These are phyloP conservation scores for Drosophila kanekoi DNA, from an alignment of 2,888 invertebrate species.

Conservation along the genomic window DNA sequence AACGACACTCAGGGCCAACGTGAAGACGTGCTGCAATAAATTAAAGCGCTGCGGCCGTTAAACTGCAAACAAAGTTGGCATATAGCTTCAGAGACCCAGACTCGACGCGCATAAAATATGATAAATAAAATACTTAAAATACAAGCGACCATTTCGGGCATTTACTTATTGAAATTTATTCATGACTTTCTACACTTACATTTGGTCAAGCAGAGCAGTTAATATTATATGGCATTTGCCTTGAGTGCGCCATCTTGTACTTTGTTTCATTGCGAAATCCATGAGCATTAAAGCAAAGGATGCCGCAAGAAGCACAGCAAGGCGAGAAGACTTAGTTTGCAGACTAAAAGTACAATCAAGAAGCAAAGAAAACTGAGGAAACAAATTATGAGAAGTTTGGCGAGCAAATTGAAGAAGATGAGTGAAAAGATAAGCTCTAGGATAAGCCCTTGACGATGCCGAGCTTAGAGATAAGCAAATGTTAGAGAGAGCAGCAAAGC, in stretches of 20 bases:
- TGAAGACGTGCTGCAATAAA: slow-evolving; percentile 61
- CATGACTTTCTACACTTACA: slow-evolving; percentile 51
- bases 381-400: not conserved
- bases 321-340: slow-evolving; percentile 1
- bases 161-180: slow-evolving; percentile 68
- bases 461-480: too few relatives aligned
- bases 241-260: not conserved
- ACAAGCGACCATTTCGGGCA: slow-evolving; percentile 15
- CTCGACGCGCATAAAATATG: slow-evolving; percentile 38
- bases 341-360: not conserved
- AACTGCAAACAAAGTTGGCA: slow-evolving; percentile 47
- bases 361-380: too few relatives aligned
- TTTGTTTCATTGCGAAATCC: not conserved
- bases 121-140: slow-evolving; percentile 47
- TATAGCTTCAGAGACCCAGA: slow-evolving; percentile 33
- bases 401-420: not conserved
- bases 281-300: slow-evolving; percentile 6
- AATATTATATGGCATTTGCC: slow-evolving; percentile 6
- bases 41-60: slow-evolving; percentile 57
- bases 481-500: too few relatives aligned
- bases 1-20: slow-evolving; percentile 50
- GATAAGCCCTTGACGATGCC: too few relatives aligned
- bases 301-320: not conserved
- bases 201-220: slow-evolving; percentile 24
- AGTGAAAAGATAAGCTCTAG: not conserved